Percentiles rank a stretch among this genome's conserved stretches.
phyloP scores from a whole-genome alignment of 2,888 invertebrate genomes.

The Nemotelus nigrinus region DNA sequence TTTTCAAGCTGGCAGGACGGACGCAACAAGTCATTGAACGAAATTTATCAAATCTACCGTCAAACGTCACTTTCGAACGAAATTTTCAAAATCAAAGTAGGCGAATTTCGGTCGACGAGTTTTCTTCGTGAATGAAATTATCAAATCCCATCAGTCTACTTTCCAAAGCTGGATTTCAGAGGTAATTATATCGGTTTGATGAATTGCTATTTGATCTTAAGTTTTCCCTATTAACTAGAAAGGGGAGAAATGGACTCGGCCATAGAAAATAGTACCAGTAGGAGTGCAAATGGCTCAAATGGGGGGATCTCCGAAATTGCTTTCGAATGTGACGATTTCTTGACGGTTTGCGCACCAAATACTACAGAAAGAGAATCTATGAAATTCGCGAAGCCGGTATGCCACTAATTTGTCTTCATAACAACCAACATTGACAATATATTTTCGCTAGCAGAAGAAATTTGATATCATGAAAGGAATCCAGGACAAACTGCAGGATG shows the following conservation, averaged over 20 bases:
- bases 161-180: too few relatives aligned
- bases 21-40: too few relatives aligned
- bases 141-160: too few relatives aligned
- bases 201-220: too few relatives aligned
- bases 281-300: neutral
- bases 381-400: neutral
- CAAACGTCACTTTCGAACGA: too few relatives aligned
- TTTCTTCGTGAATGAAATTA: too few relatives aligned
- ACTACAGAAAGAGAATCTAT: neutral
- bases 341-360: conserved; percentile 10
- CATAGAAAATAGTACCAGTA: neutral
- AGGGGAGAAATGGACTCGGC: neutral
- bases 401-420: neutral
- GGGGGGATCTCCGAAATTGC: neutral
- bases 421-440: neutral
- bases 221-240: neutral
- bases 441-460: neutral
- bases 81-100: too few relatives aligned
- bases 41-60: too few relatives aligned
- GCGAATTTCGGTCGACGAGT: too few relatives aligned
- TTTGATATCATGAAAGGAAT: neutral
- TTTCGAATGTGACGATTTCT: conserved; percentile 14
- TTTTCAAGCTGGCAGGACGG: too few relatives aligned
- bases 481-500: neutral
- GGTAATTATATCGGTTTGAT: too few relatives aligned